These are phyloP conservation scores for Aphaenogaster ashmeadi DNA, from an alignment of 1,140 invertebrate species.

Conservation along the genomic window DNA sequence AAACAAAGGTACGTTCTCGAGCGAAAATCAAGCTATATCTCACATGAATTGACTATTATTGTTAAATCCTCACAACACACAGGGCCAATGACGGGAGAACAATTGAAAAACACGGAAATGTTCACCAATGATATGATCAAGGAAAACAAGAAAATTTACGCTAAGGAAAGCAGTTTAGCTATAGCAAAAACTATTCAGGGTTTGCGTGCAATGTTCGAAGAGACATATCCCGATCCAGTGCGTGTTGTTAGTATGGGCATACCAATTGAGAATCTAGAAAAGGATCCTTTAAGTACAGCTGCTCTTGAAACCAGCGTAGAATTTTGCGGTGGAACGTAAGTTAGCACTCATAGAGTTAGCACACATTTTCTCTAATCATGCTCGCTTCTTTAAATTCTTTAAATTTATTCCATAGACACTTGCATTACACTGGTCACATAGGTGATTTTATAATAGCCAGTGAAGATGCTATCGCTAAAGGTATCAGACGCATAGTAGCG, in stretches of 20 bases:
- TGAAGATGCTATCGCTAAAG: slow-evolving; percentile 99
- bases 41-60: not conserved
- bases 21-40: not conserved
- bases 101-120: slow-evolving; percentile 96
- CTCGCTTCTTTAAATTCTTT: not conserved
- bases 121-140: slow-evolving; percentile 93
- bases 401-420: slow-evolving; percentile 89
- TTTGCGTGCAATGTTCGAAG: slow-evolving; percentile 99
- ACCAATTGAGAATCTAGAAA: slow-evolving; percentile 95
- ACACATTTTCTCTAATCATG: not conserved
- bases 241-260: slow-evolving; percentile 98
- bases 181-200: slow-evolving; percentile 97
- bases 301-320: slow-evolving; percentile 98
- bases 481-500: slow-evolving; percentile 98
- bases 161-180: slow-evolving; percentile 94
- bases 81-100: slow-evolving; percentile 94
- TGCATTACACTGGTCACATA: slow-evolving; percentile 95
- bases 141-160: slow-evolving; percentile 95
- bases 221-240: slow-evolving; percentile 99
- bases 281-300: slow-evolving; percentile 93
- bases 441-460: slow-evolving; percentile 98
- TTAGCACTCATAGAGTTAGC: slow-evolving; percentile 28
- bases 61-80: slow-evolving; percentile 29
- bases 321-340: slow-evolving; percentile 99
- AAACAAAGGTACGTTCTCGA: slow-evolving; percentile 90